Percentiles rank a stretch among this genome's conserved stretches.
Evolutionary conservation across 2,888 invertebrate species (phyloP).

Genomic region (Mantis religiosa): DNA sequence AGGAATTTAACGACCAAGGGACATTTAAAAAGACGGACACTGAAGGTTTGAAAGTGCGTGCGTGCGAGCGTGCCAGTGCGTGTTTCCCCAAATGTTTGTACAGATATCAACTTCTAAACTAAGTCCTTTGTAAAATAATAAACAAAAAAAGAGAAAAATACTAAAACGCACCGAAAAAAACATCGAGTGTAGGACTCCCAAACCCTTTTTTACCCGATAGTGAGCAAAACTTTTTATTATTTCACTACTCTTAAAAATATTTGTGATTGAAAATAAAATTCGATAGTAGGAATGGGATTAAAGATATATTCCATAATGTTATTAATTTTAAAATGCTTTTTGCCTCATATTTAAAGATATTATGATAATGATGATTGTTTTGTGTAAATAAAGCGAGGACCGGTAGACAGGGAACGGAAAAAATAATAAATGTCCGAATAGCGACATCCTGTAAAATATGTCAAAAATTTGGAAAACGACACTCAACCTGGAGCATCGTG

Average conservation of each 20-base stretch:
- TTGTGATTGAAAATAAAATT: not conserved
- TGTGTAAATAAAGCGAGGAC: not conserved
- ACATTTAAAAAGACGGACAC: not conserved
- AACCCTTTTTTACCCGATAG: conserved; percentile 7
- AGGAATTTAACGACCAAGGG: not conserved
- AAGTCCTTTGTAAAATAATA: not conserved
- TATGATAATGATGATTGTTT: too few relatives aligned
- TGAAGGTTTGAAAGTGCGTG: not conserved
- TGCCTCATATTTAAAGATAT: not conserved
- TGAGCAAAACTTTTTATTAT: not conserved
- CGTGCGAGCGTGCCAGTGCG: not conserved
- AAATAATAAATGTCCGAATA: too few relatives aligned
- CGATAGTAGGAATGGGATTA: not conserved
- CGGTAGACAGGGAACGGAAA: not conserved
- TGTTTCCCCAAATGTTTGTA: not conserved
- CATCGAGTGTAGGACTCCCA: conserved; percentile 11
- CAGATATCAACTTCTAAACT: not conserved
- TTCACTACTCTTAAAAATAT: not conserved
- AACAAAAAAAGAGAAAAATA: not conserved
- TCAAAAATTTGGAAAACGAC: too few relatives aligned
- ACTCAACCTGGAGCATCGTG: not conserved
- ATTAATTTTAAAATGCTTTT: not conserved
- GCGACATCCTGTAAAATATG: too few relatives aligned
- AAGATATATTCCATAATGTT: not conserved
- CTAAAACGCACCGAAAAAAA: not conserved